Base-by-base conservation (phyloP, 2,797 vertebrate genomes). In the Lateolabrax maculatus region DNA sequence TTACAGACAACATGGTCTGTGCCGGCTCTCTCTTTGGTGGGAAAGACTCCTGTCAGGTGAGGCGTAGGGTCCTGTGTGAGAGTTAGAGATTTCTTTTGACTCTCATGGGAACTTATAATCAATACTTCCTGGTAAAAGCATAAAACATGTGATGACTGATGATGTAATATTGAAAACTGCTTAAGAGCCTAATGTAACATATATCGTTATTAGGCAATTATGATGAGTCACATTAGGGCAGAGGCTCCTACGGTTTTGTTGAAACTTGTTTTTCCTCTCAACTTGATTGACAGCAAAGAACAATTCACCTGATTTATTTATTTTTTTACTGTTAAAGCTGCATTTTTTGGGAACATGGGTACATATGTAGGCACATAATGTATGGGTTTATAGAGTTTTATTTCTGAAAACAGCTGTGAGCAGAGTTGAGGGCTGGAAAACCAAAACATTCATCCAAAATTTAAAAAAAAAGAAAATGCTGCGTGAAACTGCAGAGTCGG, bases 21-120 rank as follows among this genome's bases (percentile, higher is more conserved):
- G 95, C 95, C 1, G 95, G 95, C 27, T 93, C 90, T 2, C 12
- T 12, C 16, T 11, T 5, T 2, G 95, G 95, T 1, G 94, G 95
- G 27, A 96, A 89, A 84, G 95, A 96, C 84, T 94, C 95, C 10
- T 96, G 95, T 81, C 94, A 94, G 94, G 95, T 96, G 81, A 94
- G 88, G 6, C 62, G 18, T 12, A 70, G 12, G 19, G 13, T 15
- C 53, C 11, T 56, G 37, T 46, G 36, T 34, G 31, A 3, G 6
- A 34, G 31, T 34, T 34, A 10, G 19, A 34, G 18, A 34, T 34
- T 56, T 34, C 11, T 25, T 49, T 67, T 34, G 25, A 21, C 43
- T 58, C n/a, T 56, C 18, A 48, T 8, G 10, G n/a, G 4, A 65
- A 21, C 3, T n/a, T 25, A 51, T 67, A 13, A 52, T 64, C 10